Percentiles rank a stretch among this genome's conserved stretches.
Evolutionary conservation across 2,113 vertebrate species (phyloP).

Genomic region (Entomyzon cyanotis): DNA sequence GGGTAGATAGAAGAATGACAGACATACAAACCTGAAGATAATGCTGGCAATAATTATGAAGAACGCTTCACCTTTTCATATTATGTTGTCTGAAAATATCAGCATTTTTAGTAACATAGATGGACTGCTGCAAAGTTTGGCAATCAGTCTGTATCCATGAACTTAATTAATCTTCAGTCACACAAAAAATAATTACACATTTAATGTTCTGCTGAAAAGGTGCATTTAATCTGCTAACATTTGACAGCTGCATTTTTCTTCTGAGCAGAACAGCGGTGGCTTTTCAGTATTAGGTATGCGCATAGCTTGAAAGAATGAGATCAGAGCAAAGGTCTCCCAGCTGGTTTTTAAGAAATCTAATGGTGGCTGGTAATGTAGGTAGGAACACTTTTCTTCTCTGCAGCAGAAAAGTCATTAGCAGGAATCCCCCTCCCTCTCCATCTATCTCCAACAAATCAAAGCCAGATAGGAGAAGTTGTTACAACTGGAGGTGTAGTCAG

Average conservation of each 20-base stretch:
- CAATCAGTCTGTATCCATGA: constrained; percentile 62
- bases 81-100: constrained; percentile 28
- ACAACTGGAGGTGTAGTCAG: not conserved
- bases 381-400: constrained; percentile 45
- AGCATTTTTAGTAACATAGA: constrained; percentile 50
- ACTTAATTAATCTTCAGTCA: constrained; percentile 71
- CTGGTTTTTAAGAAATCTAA: constrained; percentile 53
- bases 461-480: constrained; percentile 49
- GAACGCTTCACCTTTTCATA: constrained; percentile 30
- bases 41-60: constrained; percentile 32
- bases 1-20: not conserved
- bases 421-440: constrained; percentile 6
- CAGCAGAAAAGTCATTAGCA: constrained; percentile 20
- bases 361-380: constrained; percentile 16
- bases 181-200: constrained; percentile 75
- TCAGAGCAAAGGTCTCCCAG: constrained; percentile 60
- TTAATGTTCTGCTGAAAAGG: constrained; percentile 68
- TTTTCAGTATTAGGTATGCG: constrained; percentile 65
- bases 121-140: constrained; percentile 61
- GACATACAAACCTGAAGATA: not conserved
- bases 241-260: constrained; percentile 77
- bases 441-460: constrained; percentile 53
- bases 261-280: constrained; percentile 37
- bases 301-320: constrained; percentile 68
- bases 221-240: constrained; percentile 70